Evolutionary conservation across 2,888 invertebrate species (phyloP), one percentile per base, ranked within the genome.

Genomic region (Lymantria monacha): DNA sequence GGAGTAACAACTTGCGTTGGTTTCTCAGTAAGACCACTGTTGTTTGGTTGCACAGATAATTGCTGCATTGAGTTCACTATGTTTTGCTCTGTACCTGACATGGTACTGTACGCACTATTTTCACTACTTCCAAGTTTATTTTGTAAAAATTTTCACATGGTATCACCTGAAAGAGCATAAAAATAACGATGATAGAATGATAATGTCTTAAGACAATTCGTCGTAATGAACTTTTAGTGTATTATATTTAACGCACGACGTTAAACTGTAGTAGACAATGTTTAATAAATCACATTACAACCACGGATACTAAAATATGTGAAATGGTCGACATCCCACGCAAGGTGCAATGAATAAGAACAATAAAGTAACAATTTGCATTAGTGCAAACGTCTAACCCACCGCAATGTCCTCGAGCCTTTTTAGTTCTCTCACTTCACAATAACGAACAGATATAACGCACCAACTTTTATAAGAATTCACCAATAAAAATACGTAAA

Each of bases 71-170:
- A 89, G 83, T 89, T 90, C 74, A 87, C 82, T 78, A 91, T 81
- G 81, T 85, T 88, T 68, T 87, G 90, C 88, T 91, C 91, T 66
- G 88, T 85, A 88, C 89, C 87, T 80, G 91, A 91, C 91, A 91
- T 91, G 87, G 83, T 91, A 90, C 87, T 82, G 10, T 8, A 79
- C 76, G 70, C 72, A 77, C 75, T 66, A 63, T 66, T 66, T 53
- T 59, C 68, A 74, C 75, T 74, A 57, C 70, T 69, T 61, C 56
- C 61, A 70, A 74, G 80, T 69, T 74, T 76, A 69, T 66, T 67
- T 57, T 51, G 55, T 53, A 70, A 75, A 76, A 69, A 59, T 70
- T 62, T 70, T 79, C 75, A 76, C 87, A 88, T 87, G 76, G 68
- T 85, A 74, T 76, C 61, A 72, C 76, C 88, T 86, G 83, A 63